Base-by-base conservation (phyloP, 2,113 vertebrate species). In the Cathartes aura region DNA sequence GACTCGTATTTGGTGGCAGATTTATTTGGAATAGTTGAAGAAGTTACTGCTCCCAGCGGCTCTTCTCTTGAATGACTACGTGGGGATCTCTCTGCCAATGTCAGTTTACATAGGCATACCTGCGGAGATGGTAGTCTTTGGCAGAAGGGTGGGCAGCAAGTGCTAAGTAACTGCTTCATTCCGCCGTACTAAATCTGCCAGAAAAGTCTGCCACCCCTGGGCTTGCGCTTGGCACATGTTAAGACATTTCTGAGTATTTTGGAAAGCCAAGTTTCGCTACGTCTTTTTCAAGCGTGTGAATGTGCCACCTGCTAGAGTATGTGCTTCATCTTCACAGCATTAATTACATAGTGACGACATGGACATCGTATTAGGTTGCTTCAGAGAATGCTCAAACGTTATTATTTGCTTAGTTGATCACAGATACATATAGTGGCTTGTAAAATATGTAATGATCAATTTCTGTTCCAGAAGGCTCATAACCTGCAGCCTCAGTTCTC, bases 221-320 rank as follows among this genome's bases (percentile, higher is more conserved):
- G 63, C n/a, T n/a, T 15, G 19, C 1, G 1, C 45, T 60, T 68
- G 62, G 38, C 55, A 53, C 1, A 0, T 2, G 1, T 19, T 27
- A 27, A 76, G 42, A 38, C 15, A 40, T 48, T 59, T 47, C 14
- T 58, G 30, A 78, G 8, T 66, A 30, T 32, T 84, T 66, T 80
- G 38, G 67, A 86, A 90, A 75, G 70, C 21, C 14, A 23, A 7
- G 9, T 27, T 93, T 66, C 4, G 5, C n/a, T 72, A 19, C 2
- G 5, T 48, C 34, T 88, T 72, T 85, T 66, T 70, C 55, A 84
- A 11, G 50, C 80, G 22, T 15, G 12, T 70, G 56, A 40, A 17
- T 5, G 17, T 52, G 67, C 38, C 30, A 58, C n/a, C 66, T 47
- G n/a, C 36, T 67, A 40, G 48, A 50, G 10, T 12, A 32, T 38